Percentiles rank a stretch among this genome's conserved stretches.
These are phyloP conservation scores for Chaitophorus viminalis DNA, from an alignment of 2,888 invertebrate genomes.

Conservation along the genomic window DNA sequence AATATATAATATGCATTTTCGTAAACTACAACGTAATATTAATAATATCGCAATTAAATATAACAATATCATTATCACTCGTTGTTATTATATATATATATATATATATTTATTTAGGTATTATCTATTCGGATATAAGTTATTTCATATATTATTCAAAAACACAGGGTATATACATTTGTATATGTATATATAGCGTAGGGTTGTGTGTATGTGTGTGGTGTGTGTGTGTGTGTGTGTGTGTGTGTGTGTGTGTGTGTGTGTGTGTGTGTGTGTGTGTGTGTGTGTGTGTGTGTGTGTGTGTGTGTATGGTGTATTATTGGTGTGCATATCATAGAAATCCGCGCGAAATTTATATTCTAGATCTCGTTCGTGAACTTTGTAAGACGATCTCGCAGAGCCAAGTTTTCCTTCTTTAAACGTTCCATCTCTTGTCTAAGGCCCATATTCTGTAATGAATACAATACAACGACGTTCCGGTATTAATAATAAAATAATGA, in stretches of 20 bases:
- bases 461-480: slow-evolving; percentile 29
- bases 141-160: slow-evolving; percentile 17
- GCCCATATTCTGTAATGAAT: slow-evolving; percentile 80
- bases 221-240: not conserved
- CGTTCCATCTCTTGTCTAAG: slow-evolving; percentile 90
- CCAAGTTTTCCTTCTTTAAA: slow-evolving; percentile 90
- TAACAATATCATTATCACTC: slow-evolving; percentile 10
- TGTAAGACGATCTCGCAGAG: slow-evolving; percentile 87
- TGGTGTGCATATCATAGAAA: slow-evolving; percentile 32
- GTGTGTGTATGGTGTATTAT: not conserved
- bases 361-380: slow-evolving; percentile 71
- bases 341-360: not conserved
- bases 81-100: not conserved
- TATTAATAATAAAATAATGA: too few relatives aligned
- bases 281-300: not conserved
- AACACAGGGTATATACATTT: not conserved
- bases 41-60: not conserved
- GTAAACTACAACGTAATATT: slow-evolving; percentile 24
- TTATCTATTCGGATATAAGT: not conserved
- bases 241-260: not conserved
- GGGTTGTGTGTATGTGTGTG: not conserved
- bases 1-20: slow-evolving; percentile 16
- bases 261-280: not conserved
- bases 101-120: too few relatives aligned
- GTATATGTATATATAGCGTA: not conserved